Base-by-base conservation (phyloP, 2,113 vertebrate species). In the Aegypius monachus region DNA sequence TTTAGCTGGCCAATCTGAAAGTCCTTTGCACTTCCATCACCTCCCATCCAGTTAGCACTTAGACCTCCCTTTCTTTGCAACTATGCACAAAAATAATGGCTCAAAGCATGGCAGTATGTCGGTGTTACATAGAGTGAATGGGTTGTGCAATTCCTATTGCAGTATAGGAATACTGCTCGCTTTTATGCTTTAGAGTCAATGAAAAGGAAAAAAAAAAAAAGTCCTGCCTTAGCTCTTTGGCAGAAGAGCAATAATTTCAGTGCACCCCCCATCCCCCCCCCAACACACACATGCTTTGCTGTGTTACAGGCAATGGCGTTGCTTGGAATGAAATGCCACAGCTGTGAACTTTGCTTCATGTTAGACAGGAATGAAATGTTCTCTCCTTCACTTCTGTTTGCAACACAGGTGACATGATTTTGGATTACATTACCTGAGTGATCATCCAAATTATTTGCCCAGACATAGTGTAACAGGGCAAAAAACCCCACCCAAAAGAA, bases 401-500 rank as follows among this genome's bases (percentile, higher is more conserved):
- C 62, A 90, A 34, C 59, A 70, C 9, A 27, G 81, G 86, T 18
- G 17, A 67, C 43, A 52, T 68, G 70, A 82, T 87, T 97, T 82
- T 13, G 23, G 67, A 87, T 93, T 94, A 63, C 38, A 6, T 71
- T 79, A 88, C 68, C 81, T 85, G 68, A 79, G 66, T 53, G 77
- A 93, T 89, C 63, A 77, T 96, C 63, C 92, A 92, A 73, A 95
- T 95, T 75, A 88, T 95, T 97, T 92, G 81, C 95, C 80, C 92
- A 96, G 94, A 94, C 11, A 4, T 16, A 85, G 58, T 25, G 17
- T 16, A 78, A 84, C 61, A 77, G 32, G 71, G 73, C n/a, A 85
- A 93, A 92, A 81, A 87, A 32, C 48, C 10, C 32, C 77, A 81
- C 50, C 67, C 86, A 89, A 95, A 92, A 95, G 61, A 81, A 95